Conservation (phyloP, 2,888 invertebrate species). For the Agrotis puta region DNA sequence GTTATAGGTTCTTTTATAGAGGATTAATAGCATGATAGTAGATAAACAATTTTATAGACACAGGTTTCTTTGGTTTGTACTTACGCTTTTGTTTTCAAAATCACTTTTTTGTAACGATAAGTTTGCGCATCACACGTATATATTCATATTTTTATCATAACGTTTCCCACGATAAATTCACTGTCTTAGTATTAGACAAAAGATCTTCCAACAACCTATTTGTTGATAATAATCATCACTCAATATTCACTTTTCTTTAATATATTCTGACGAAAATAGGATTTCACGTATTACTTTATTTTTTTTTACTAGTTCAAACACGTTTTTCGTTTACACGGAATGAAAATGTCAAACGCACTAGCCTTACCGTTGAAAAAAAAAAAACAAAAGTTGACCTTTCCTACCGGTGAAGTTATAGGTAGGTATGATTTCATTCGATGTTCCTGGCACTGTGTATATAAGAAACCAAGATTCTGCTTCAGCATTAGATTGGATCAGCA, state of each 20-base stretch:
- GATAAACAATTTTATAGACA: no score
- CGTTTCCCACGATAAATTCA: background rate
- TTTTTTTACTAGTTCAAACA: conserved; percentile 37
- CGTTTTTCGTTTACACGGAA: conserved; percentile 41
- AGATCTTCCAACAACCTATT: background rate
- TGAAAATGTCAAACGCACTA: conserved; percentile 69
- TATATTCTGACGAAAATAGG: conserved; percentile 23
- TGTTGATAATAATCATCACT: background rate
- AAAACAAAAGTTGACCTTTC: conserved; percentile 72
- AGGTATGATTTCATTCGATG: conserved; percentile 63
- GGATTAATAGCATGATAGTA: no score
- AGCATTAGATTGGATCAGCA: conserved; percentile 66
- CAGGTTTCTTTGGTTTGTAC: no score
- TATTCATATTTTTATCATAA: background rate
- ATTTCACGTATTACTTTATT: background rate
- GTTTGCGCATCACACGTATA: no score
- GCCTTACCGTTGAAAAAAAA: conserved; percentile 28
- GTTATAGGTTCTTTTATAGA: no score
- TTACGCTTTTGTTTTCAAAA: background rate
- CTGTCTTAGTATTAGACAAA: background rate
- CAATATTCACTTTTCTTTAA: conserved; percentile 15
- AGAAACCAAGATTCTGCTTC: conserved; percentile 53
- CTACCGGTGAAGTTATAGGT: conserved; percentile 46
- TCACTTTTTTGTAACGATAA: background rate
- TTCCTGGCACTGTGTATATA: conserved; percentile 68